A percentile compares a stretch with the other conserved stretches of the same genome.
Evolutionary conservation across 1,140 invertebrate genomes (phyloP).

Genomic region (Nasonia longicornis): DNA sequence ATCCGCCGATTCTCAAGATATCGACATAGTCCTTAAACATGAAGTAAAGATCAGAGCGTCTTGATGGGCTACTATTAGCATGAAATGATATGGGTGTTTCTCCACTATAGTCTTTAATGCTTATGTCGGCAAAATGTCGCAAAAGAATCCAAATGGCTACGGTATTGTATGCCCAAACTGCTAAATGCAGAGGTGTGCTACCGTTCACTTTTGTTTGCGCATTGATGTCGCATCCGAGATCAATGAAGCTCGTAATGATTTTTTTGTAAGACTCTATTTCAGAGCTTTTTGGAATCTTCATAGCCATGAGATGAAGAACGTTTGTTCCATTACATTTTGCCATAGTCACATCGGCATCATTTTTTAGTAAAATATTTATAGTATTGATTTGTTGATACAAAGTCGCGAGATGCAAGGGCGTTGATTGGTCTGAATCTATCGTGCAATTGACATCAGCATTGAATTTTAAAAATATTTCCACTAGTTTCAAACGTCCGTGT

Average conservation of each 20-base stretch:
- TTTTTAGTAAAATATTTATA: conserved; percentile 8
- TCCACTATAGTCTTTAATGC: conserved; percentile 27
- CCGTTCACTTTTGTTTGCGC: conserved; percentile 25
- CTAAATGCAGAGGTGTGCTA: conserved; percentile 32
- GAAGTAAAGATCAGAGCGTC: background rate
- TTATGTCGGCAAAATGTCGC: conserved; percentile 25
- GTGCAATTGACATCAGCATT: conserved; percentile 35
- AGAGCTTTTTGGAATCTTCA: background rate
- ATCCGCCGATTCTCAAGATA: conserved; percentile 21
- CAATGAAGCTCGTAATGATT: conserved; percentile 7
- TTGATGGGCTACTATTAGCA: background rate
- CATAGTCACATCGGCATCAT: conserved; percentile 1
- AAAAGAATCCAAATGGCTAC: conserved; percentile 13
- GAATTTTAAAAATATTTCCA: conserved; percentile 24
- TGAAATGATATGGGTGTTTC: conserved; percentile 25
- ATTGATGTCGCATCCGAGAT: conserved; percentile 24
- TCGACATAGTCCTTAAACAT: conserved; percentile 27
- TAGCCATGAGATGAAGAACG: conserved; percentile 35
- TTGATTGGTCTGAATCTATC: background rate
- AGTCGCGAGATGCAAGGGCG: conserved; percentile 38
- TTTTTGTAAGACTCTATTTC: conserved; percentile 26
- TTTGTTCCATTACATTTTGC: conserved; percentile 19
- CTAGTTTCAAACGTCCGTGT: conserved; percentile 10
- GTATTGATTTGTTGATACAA: background rate
- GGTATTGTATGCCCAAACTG: conserved; percentile 17